Evolutionary conservation across 2,888 invertebrate species (phyloP), one percentile per base, ranked within the genome.

Genomic region (Papilio gigon): DNA sequence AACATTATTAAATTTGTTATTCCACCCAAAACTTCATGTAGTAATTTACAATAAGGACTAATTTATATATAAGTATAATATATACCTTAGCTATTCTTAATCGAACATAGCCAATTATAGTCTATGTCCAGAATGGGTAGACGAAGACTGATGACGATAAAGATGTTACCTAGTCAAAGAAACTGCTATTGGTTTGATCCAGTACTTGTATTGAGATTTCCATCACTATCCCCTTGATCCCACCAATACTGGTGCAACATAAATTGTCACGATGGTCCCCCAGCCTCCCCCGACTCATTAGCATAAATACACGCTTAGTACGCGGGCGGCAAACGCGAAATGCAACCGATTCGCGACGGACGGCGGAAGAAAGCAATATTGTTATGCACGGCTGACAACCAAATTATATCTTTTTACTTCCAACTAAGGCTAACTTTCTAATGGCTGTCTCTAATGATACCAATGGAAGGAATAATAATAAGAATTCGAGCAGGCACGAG

Each of bases 261-360:
- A 86, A 87, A 86, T 86, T 85, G 83, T 77, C 75, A 75, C 81
- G 81, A 86, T 83, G 80, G 84, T 79, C 80, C 83, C 83, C 84
- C 78, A 77, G 75, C 75, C 75, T 75, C 77, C 76, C 78, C 44
- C 50, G 35, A 35, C 40, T 40, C 65, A 74, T 74, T 74, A 72
- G 70, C 74, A 73, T 74, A 74, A 74, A 71, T 72, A 71, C 65
- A 65, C 68, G 71, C 73, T 74, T 72, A 73, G 72, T 73, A 73
- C 67, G 73, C 73, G 42, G 58, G 62, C 35, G 74, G 73, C 77
- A 72, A 75, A 65, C 69, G 61, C 69, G 69, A 61, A 65, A 44
- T 44, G 61, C 65, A 56, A 33, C 65, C 68, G 59, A 50, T 40
- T 50, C 27, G 42, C 33, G 30, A 40, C 68, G 37, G 33, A 17